Evolutionary conservation across 2,888 invertebrate species (phyloP).

Genomic region (Sinotaia quadrata): DNA sequence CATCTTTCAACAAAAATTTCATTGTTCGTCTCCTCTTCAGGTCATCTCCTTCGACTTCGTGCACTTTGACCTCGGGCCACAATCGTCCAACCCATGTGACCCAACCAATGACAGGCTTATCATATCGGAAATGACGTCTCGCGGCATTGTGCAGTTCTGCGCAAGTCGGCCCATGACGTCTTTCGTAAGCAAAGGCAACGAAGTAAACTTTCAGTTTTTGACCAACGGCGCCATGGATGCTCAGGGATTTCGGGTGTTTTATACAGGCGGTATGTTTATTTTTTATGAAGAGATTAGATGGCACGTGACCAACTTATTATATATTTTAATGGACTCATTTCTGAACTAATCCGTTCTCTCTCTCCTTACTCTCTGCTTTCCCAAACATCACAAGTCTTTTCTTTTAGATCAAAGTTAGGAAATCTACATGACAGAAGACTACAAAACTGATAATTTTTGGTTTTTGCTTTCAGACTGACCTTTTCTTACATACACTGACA

Average conservation of each 20-base stretch:
- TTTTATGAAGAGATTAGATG: too few relatives aligned
- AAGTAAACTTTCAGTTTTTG: slow-evolving; percentile 53
- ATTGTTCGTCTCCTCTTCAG: slow-evolving; percentile 41
- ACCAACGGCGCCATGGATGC: slow-evolving; percentile 61
- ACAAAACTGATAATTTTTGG: too few relatives aligned
- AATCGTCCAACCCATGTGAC: slow-evolving; percentile 50
- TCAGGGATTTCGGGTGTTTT: slow-evolving; percentile 64
- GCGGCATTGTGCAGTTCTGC: slow-evolving; percentile 49
- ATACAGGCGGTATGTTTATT: slow-evolving; percentile 64
- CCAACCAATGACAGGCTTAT: slow-evolving; percentile 53
- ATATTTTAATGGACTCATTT: too few relatives aligned
- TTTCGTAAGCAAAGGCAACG: slow-evolving; percentile 54
- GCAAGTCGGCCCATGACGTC: slow-evolving; percentile 54
- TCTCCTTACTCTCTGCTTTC: too few relatives aligned
- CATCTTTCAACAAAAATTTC: neutral
- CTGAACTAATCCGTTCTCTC: too few relatives aligned
- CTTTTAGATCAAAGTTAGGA: too few relatives aligned
- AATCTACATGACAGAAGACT: too few relatives aligned
- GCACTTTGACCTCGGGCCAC: slow-evolving; percentile 62
- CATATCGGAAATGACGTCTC: slow-evolving; percentile 48
- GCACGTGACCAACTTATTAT: too few relatives aligned
- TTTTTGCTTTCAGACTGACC: too few relatives aligned
- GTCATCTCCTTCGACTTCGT: slow-evolving; percentile 57
- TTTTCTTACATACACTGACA: too few relatives aligned
- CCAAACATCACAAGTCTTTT: too few relatives aligned